phyloP scores from a whole-genome alignment of 2,113 vertebrate species.

The Athene noctua region DNA sequence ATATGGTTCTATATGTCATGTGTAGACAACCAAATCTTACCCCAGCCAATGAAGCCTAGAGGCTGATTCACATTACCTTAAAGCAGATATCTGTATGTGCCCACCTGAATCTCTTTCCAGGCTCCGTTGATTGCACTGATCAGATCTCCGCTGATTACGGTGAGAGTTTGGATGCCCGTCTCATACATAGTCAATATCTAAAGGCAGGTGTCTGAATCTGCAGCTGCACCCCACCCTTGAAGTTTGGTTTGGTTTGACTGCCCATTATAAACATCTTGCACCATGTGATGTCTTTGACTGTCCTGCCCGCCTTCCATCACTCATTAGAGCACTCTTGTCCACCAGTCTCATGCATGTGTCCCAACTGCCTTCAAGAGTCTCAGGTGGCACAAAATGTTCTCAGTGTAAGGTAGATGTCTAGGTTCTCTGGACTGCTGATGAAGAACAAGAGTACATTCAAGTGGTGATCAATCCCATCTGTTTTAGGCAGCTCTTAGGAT shows the following conservation, averaged over 20 bases:
- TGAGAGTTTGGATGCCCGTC: rapidly evolving
- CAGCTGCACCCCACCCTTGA: neutral
- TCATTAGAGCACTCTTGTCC: neutral
- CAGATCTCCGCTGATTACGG: neutral
- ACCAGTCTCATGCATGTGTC: neutral
- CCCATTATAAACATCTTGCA: rapidly evolving
- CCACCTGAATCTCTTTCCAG: neutral
- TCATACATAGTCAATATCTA: neutral
- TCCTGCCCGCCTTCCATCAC: neutral
- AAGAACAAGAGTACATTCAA: neutral
- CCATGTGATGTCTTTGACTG: neutral
- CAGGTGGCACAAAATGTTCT: neutral
- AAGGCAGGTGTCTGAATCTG: neutral
- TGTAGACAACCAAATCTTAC: neutral
- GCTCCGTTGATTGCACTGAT: neutral
- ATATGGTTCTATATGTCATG: rapidly evolving
- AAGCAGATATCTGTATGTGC: neutral
- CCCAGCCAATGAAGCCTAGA: neutral
- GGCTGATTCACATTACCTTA: neutral
- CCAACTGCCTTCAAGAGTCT: neutral
- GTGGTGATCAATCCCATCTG: neutral
- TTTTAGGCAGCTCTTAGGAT: neutral
- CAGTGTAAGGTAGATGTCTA: neutral
- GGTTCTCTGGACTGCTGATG: neutral
- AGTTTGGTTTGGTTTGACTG: neutral